These are phyloP conservation scores for Patella caerulea DNA, from an alignment of 2,888 invertebrate species.

Conservation along the genomic window DNA sequence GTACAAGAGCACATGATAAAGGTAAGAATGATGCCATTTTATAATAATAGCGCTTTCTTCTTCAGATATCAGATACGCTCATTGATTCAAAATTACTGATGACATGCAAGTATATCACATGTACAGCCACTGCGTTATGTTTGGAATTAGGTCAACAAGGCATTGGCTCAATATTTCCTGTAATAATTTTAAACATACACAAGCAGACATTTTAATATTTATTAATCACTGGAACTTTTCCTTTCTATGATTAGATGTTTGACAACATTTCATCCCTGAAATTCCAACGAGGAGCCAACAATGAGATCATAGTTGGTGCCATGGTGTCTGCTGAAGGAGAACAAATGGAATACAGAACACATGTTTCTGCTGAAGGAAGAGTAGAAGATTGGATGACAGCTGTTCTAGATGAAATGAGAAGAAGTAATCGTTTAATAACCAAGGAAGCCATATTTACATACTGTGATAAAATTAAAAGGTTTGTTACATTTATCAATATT, in stretches of 20 bases:
- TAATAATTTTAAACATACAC: too few relatives aligned
- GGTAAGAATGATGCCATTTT: conserved; percentile 71
- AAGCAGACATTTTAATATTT: too few relatives aligned
- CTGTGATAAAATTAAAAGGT: conserved; percentile 81
- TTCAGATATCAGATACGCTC: too few relatives aligned
- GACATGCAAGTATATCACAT: too few relatives aligned
- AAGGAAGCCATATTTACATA: conserved; percentile 91
- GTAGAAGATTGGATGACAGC: conserved; percentile 95
- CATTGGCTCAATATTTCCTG: too few relatives aligned
- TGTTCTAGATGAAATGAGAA: conserved; percentile 87
- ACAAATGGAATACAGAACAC: conserved; percentile 84
- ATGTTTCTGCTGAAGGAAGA: conserved; percentile 83
- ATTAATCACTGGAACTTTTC: not conserved
- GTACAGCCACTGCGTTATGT: too few relatives aligned
- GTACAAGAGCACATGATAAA: conserved; percentile 96
- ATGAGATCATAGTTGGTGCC: conserved; percentile 81
- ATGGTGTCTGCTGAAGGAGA: conserved; percentile 92
- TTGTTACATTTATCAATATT: conserved; percentile 28
- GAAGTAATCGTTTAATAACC: conserved; percentile 84
- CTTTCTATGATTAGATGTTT: conserved; percentile 80
- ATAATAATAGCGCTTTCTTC: too few relatives aligned
- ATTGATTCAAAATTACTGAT: too few relatives aligned
- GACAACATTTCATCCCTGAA: conserved; percentile 87
- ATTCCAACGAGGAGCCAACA: conserved; percentile 79
- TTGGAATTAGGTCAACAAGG: too few relatives aligned